Percentiles rank a stretch among this genome's conserved stretches.
These are phyloP conservation scores for Ceratitis capitata DNA, from an alignment of 1,140 invertebrate species.

Conservation along the genomic window DNA sequence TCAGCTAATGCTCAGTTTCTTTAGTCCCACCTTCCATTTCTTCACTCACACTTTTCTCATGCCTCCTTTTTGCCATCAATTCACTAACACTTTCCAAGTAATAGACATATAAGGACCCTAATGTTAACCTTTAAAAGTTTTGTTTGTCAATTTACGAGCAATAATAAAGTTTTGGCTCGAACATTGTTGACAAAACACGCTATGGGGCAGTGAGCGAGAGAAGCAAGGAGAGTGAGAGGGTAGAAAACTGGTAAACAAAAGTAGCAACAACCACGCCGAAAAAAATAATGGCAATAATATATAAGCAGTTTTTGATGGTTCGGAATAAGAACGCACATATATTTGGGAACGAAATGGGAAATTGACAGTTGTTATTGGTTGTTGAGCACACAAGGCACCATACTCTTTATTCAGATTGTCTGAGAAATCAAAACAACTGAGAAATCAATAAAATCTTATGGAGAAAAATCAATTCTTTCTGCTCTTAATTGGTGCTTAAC, in stretches of 20 bases:
- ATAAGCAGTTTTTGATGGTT: not conserved
- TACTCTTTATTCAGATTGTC: too few relatives aligned
- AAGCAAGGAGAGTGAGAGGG: not conserved
- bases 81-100: constrained; percentile 5
- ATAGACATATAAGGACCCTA: constrained; percentile 40
- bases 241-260: not conserved
- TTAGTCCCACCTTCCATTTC: not conserved
- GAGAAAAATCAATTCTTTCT: too few relatives aligned
- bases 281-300: not conserved
- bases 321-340: not conserved
- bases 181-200: not conserved
- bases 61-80: not conserved
- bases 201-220: not conserved
- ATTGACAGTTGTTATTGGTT: too few relatives aligned
- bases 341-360: not conserved
- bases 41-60: not conserved
- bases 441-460: too few relatives aligned
- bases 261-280: not conserved
- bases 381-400: too few relatives aligned
- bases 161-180: constrained; percentile 36
- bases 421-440: too few relatives aligned
- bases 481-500: too few relatives aligned
- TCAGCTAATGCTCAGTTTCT: not conserved
- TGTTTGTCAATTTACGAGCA: constrained; percentile 39
- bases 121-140: constrained; percentile 41